Evolutionary conservation across 2,888 invertebrate genomes (phyloP).

Genomic region (Rosalia funebris): DNA sequence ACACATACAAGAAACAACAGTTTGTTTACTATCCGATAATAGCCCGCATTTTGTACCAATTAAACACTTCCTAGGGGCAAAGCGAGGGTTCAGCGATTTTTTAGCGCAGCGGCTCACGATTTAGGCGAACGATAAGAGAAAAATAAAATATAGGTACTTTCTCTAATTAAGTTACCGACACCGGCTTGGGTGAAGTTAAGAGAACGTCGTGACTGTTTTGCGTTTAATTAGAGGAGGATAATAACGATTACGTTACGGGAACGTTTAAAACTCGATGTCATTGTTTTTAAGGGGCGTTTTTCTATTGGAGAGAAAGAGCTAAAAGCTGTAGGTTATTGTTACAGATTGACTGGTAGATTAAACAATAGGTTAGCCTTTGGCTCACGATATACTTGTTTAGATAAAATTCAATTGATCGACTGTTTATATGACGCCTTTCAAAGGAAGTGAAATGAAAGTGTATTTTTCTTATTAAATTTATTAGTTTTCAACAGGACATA

Average conservation of each 20-base stretch:
- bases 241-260: slow-evolving; percentile 18
- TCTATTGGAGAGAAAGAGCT: slow-evolving; percentile 7
- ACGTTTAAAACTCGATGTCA: slow-evolving; percentile 13
- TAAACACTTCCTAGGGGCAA: slow-evolving; percentile 20
- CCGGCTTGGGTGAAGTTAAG: slow-evolving; percentile 22
- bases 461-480: slow-evolving; percentile 18
- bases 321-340: slow-evolving; percentile 17
- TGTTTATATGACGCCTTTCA: slow-evolving; percentile 11
- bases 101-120: slow-evolving; percentile 20
- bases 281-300: slow-evolving; percentile 25
- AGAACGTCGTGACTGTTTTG: slow-evolving; percentile 34
- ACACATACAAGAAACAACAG: slow-evolving; percentile 25
- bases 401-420: slow-evolving; percentile 9
- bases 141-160: slow-evolving; percentile 32
- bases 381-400: slow-evolving; percentile 16
- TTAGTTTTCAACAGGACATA: neutral
- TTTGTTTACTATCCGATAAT: slow-evolving; percentile 32
- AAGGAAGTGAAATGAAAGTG: slow-evolving; percentile 24
- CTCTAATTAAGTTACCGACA: slow-evolving; percentile 36
- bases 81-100: slow-evolving; percentile 27
- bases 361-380: slow-evolving; percentile 22
- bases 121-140: slow-evolving; percentile 5
- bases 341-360: slow-evolving; percentile 13
- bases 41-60: slow-evolving; percentile 28
- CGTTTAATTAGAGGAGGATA: slow-evolving; percentile 29